Evolutionary conservation across 2,113 vertebrate species (phyloP).

Genomic region (Apteryx owenii): DNA sequence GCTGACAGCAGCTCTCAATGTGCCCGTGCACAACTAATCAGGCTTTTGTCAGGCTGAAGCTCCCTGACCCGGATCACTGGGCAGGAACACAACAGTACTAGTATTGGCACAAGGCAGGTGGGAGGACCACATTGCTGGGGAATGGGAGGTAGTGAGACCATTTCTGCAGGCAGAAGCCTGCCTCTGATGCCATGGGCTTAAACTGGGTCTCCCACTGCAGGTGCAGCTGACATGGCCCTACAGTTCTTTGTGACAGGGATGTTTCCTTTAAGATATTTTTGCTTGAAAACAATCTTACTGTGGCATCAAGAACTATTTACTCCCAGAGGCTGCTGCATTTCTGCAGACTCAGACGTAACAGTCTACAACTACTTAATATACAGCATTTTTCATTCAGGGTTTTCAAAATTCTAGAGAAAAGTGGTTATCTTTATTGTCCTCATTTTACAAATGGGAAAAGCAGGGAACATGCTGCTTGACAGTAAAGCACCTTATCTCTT

Average conservation of each 20-base stretch:
- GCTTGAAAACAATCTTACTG: background rate
- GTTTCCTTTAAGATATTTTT: background rate
- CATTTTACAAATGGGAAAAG: constrained; percentile 5
- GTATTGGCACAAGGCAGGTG: background rate
- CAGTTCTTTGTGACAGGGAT: background rate
- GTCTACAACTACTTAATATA: background rate
- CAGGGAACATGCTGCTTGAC: background rate
- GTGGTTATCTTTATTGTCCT: background rate
- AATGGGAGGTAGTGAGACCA: fast-evolving
- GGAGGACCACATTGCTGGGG: background rate
- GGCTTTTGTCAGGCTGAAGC: background rate
- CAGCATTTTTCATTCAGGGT: background rate
- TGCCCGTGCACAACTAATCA: fast-evolving
- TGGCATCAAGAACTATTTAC: background rate
- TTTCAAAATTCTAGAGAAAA: background rate
- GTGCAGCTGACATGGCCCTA: background rate
- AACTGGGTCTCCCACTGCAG: background rate
- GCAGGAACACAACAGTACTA: background rate
- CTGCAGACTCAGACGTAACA: fast-evolving
- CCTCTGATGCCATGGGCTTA: background rate
- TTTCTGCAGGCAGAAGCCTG: background rate
- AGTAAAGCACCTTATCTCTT: background rate
- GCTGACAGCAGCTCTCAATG: background rate
- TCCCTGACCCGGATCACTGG: background rate
- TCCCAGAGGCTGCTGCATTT: background rate